Percentiles rank a stretch among this genome's conserved stretches.
These are phyloP conservation scores for Notamacropus eugenii DNA, from an alignment of 2,797 vertebrate species.

Conservation along the genomic window DNA sequence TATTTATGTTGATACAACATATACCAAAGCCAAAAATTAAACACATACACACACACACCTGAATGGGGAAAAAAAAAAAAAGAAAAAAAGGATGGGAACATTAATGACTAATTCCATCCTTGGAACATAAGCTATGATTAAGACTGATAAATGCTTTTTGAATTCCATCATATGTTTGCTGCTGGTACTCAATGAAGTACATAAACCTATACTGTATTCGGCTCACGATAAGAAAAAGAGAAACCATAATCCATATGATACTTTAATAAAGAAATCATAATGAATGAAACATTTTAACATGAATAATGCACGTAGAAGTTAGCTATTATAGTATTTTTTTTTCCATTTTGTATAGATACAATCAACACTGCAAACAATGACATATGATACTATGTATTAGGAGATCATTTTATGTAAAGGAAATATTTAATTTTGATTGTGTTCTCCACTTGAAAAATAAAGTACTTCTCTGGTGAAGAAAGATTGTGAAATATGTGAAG, in stretches of 20 bases:
- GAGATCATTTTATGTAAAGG: neutral
- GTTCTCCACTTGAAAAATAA: conserved; percentile 24
- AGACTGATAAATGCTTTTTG: conserved; percentile 51
- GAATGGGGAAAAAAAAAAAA: conserved; percentile 41
- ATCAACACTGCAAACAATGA: conserved; percentile 29
- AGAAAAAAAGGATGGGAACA: conserved; percentile 53
- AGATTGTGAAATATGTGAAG: conserved; percentile 40
- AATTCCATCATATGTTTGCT: conserved; percentile 50
- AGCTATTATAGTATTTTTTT: conserved; percentile 4
- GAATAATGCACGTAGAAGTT: neutral
- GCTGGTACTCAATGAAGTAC: conserved; percentile 53
- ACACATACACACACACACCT: conserved; percentile 1
- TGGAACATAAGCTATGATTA: conserved; percentile 63
- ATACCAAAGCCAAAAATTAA: conserved; percentile 47
- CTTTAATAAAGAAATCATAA: conserved; percentile 45
- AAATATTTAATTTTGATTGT: conserved; percentile 44
- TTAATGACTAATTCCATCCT: conserved; percentile 73
- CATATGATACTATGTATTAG: neutral
- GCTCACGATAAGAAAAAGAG: conserved; percentile 5
- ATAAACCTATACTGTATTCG: conserved; percentile 44
- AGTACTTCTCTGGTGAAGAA: conserved; percentile 7
- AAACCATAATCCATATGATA: conserved; percentile 25
- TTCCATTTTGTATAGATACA: neutral
- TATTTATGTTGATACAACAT: conserved; percentile 24
- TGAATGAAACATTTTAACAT: conserved; percentile 43